Conservation (phyloP, 1,140 invertebrate species). For the Brachionus paranguensis region DNA sequence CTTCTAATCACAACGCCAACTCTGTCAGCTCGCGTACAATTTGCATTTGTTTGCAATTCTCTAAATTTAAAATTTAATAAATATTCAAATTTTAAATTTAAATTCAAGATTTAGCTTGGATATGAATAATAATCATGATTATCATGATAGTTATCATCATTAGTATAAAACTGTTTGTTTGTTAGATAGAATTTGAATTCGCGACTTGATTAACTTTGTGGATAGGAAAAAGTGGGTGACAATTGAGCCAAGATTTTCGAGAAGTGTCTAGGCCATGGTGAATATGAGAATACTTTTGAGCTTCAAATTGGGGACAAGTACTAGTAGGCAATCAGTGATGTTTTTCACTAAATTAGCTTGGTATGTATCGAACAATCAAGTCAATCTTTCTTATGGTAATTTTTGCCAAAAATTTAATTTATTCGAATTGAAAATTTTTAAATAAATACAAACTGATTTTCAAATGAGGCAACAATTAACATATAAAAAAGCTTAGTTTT, state of each 20-base stretch:
- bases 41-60: not conserved
- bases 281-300: not conserved
- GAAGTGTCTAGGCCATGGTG: not conserved
- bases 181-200: constrained; percentile 16
- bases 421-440: constrained; percentile 22
- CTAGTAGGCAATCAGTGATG: not conserved
- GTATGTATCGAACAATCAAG: not conserved
- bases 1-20: not conserved
- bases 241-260: not conserved
- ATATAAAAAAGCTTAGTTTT: constrained; percentile 16
- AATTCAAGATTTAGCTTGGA: constrained; percentile 15
- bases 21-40: not conserved
- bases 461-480: constrained; percentile 30
- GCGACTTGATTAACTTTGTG: not conserved
- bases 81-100: constrained; percentile 31
- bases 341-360: not conserved
- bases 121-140: constrained; percentile 28
- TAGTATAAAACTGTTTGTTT: constrained; percentile 11
- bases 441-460: constrained; percentile 18
- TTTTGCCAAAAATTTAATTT: constrained; percentile 15
- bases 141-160: not conserved
- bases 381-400: constrained; percentile 32
- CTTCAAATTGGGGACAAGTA: not conserved
- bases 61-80: constrained; percentile 26
- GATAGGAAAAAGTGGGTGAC: not conserved